Base-by-base conservation (phyloP, 2,888 invertebrate species). In the Plagodis pulveraria region DNA sequence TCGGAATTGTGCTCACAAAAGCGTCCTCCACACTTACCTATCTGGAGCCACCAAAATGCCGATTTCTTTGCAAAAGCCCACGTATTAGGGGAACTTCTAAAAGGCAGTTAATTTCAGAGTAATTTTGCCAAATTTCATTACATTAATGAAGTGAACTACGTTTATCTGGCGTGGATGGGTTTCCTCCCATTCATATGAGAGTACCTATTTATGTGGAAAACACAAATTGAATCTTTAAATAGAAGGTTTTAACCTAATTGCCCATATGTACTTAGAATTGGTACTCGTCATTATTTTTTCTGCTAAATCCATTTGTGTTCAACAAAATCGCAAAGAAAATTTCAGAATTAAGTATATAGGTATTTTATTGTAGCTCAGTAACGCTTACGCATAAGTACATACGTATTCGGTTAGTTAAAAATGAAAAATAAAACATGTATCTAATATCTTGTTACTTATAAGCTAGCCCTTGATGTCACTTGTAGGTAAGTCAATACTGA, bases 101-200 rank as follows among this genome's bases (percentile, higher is more conserved):
- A 72, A 80, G 76, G 71, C 80, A 80, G 82, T 84, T 87, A 87
- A 89, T 88, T 87, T 86, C 75, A 77, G 78, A 75, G 76, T 63
- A 78, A 86, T 84, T 87, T 83, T 73, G 73, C 73, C 69, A 83
- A 87, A 89, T 88, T 89, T 89, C 81, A 89, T 90, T 89, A 87
- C 79, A 71, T 72, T 87, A 87, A 88, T 87, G 81, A 82, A 84
- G 77, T 77, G 70, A 82, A 83, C 81, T 80, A 74, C 80, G 78
- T 81, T 83, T 84, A 83, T 81, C 76, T 81, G 74, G 72, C 65
- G 56, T 51, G 50, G 42, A 56, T 49, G 62, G 62, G 53, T 50
- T 66, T 57, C 51, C 49, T 56, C 58, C 54, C 54, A 57, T 40
- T 40, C 40, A 40, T 40, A 10, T 40, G 48, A 51, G 44, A 52